Evolutionary conservation across 2,113 vertebrate genomes (phyloP).

Genomic region (Scortum barcoo): DNA sequence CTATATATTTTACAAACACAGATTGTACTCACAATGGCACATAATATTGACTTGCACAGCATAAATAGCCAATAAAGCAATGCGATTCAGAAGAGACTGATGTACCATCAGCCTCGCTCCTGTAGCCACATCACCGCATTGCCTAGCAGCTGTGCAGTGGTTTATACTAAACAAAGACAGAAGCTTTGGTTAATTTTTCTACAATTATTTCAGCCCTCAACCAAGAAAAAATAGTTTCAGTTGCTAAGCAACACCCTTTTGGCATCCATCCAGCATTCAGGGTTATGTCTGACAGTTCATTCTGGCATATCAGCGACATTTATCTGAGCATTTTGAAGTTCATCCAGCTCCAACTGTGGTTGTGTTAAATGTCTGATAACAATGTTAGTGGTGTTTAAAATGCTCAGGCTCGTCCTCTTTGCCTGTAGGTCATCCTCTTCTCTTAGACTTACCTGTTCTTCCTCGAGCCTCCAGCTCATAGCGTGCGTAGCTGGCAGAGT

Average conservation of each 20-base stretch:
- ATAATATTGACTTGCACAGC: neutral
- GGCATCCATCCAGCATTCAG: slow-evolving; percentile 40
- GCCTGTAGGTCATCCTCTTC: neutral
- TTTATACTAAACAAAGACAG: slow-evolving; percentile 15
- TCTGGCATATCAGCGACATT: slow-evolving; percentile 43
- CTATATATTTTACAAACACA: neutral
- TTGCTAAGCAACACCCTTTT: slow-evolving; percentile 70
- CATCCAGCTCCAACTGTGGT: neutral
- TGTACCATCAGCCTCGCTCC: neutral
- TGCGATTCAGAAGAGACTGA: neutral
- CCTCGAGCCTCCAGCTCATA: neutral
- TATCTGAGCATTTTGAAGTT: slow-evolving; percentile 29
- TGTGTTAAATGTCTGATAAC: neutral
- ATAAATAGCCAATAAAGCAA: neutral
- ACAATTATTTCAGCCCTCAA: slow-evolving; percentile 43
- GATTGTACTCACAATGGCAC: neutral
- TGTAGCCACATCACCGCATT: slow-evolving; percentile 1
- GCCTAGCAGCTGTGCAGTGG: neutral
- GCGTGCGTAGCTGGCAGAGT: neutral
- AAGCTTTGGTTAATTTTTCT: slow-evolving; percentile 31
- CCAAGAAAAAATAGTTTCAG: slow-evolving; percentile 45
- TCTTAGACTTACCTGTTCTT: neutral
- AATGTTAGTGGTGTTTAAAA: slow-evolving; percentile 11
- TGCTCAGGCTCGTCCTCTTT: neutral
- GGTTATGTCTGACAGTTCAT: slow-evolving; percentile 46